A percentile compares a stretch with the other conserved stretches of the same genome.
phyloP scores from a whole-genome alignment of 64 coral and sea anemone species.

The Pocillopora verrucosa region DNA sequence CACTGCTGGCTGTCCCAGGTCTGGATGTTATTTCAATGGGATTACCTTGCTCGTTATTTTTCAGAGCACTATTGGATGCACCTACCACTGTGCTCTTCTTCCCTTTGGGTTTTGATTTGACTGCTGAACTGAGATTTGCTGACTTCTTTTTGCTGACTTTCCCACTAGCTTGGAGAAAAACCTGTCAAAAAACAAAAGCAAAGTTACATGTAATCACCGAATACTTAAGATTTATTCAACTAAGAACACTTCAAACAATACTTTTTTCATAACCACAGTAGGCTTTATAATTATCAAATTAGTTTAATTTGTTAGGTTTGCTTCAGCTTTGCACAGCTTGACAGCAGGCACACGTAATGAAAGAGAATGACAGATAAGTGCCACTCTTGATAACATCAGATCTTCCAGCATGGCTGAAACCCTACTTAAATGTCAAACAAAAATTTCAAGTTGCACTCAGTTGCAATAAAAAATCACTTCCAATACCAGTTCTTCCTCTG shows the following conservation, averaged over 20 bases:
- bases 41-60: slow-evolving; percentile 16
- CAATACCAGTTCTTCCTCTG: slow-evolving; percentile 88
- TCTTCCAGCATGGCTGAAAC: no score
- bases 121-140: neutral
- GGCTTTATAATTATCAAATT: no score
- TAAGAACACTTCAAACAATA: neutral
- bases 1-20: slow-evolving; percentile 74
- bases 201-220: slow-evolving; percentile 5
- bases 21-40: slow-evolving; percentile 14
- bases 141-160: slow-evolving; percentile 88
- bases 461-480: neutral
- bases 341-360: no score
- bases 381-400: no score
- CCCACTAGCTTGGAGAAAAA: slow-evolving; percentile 90
- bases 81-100: slow-evolving; percentile 17
- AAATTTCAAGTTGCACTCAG: no score
- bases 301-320: no score
- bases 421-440: no score
- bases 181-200: slow-evolving; percentile 27
- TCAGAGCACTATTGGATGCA: slow-evolving; percentile 11
- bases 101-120: slow-evolving; percentile 53
- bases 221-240: neutral
- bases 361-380: no score
- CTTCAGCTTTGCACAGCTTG: no score
- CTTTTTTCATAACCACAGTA: neutral